Base-by-base conservation (phyloP, 2,113 vertebrate genomes). In the Zeus faber region DNA sequence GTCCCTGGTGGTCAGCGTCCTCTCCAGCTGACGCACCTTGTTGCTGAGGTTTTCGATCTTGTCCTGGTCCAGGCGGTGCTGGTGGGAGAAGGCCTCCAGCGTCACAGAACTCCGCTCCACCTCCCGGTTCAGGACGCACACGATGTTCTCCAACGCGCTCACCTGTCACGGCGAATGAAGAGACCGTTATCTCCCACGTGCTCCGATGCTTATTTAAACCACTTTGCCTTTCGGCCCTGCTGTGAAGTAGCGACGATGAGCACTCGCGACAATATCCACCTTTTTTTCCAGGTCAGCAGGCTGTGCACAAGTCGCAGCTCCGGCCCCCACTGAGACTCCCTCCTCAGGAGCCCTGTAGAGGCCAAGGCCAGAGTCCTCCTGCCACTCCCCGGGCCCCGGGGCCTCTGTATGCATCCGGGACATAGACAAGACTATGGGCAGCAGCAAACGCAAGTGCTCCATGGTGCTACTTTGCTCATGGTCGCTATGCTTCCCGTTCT, bases 101-200 rank as follows among this genome's bases (percentile, higher is more conserved):
- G 88, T 90, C 1, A 93, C 55, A 0, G 92, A 90, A 7, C 85
- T 91, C 40, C 92, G 79, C 67, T 96, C 94, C 72, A 96, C 91
- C 63, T 97, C 95, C 1, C 93, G 92, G 72, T 96, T 97, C 41
- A 97, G 87, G 55, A 98, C 95, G 0, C 94, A 95, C 17, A 96
- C 92, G 0, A 96, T 95, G 80, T 95, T 94, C 85, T 97, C 93
- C 16, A 98, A 91, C 20, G 94, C 93, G 3, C 65, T 80, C 0
- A 91, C 88, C 84, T 96, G 46, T 40, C 0, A 24, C n/a, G 24
- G 22, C 27, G 54, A 0, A 52, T 4, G 10, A 31, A 7, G 31
- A 8, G 4, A 13, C n/a, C n/a, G n/a, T n/a, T n/a, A n/a, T n/a
- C n/a, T n/a, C n/a, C n/a, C n/a, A n/a, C n/a, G n/a, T n/a, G n/a